Evolutionary conservation across 2,797 vertebrate genomes (phyloP).

Genomic region (Anguilla obscura): DNA sequence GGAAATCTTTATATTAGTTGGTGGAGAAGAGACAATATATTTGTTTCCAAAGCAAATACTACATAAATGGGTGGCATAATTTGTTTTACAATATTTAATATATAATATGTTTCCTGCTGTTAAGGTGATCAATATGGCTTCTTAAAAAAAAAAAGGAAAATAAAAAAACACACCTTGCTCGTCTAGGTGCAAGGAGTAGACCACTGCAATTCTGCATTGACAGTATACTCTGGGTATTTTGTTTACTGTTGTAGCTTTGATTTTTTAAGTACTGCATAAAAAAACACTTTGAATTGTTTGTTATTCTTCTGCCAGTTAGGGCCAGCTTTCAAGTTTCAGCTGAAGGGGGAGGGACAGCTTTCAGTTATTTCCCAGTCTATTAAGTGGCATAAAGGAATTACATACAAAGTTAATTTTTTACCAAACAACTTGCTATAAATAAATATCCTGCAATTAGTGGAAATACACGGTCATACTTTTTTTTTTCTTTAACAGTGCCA

Average conservation of each 20-base stretch:
- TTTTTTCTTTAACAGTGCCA: background rate
- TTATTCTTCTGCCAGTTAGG: background rate
- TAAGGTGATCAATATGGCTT: background rate
- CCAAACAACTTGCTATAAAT: background rate
- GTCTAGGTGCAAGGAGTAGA: background rate
- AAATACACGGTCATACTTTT: background rate
- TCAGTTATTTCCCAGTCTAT: constrained; percentile 15
- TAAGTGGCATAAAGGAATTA: background rate
- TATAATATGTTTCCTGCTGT: background rate
- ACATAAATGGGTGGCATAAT: background rate
- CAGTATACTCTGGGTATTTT: background rate
- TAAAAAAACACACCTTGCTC: background rate
- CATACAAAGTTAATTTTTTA: constrained; percentile 15
- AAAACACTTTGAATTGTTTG: constrained; percentile 20
- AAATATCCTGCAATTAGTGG: constrained; percentile 19
- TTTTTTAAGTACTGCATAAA: background rate
- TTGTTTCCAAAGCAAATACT: background rate
- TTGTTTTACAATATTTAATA: background rate
- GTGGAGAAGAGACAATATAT: background rate
- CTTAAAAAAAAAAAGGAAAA: background rate
- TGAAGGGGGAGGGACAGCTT: background rate
- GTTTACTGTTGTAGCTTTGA: background rate
- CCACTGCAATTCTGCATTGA: background rate
- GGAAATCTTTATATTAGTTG: background rate
- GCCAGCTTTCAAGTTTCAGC: background rate